Conservation (phyloP, 2,797 vertebrate species). For the Selene dorsalis region DNA sequence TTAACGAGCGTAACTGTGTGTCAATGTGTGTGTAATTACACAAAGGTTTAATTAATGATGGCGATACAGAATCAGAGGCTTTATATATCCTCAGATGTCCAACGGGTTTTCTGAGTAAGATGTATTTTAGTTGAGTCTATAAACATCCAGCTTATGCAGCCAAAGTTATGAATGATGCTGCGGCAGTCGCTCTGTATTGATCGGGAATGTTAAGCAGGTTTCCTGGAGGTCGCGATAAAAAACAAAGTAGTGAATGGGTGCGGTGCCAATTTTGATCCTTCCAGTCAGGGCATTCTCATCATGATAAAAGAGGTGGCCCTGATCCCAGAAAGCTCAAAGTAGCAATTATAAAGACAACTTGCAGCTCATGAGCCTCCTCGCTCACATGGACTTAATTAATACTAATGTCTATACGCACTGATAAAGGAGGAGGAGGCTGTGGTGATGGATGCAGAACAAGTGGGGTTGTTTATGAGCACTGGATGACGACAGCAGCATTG, state of each 20-base stretch:
- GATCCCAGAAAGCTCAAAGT: constrained; percentile 58
- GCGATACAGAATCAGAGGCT: neutral
- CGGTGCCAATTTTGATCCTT: constrained; percentile 52
- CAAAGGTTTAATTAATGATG: constrained; percentile 22
- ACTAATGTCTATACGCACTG: constrained; percentile 48
- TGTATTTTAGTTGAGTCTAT: neutral
- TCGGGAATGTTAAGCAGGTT: constrained; percentile 50
- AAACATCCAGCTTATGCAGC: neutral
- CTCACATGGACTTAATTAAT: constrained; percentile 52
- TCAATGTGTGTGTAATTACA: constrained; percentile 8
- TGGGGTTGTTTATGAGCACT: constrained; percentile 1
- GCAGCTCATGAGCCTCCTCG: constrained; percentile 37
- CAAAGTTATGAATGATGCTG: constrained; percentile 7
- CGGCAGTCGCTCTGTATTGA: constrained; percentile 13
- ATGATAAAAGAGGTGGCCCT: constrained; percentile 60
- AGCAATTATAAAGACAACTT: constrained; percentile 65
- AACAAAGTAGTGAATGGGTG: constrained; percentile 63
- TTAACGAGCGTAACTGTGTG: constrained; percentile 12
- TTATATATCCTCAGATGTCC: neutral
- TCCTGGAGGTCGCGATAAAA: constrained; percentile 52
- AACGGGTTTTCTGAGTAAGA: neutral
- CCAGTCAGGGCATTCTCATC: constrained; percentile 60
- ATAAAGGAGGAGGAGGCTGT: constrained; percentile 14
- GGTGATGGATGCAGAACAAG: neutral
- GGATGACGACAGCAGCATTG: neutral